These are phyloP conservation scores for Aphidius gifuensis DNA, from an alignment of 1,140 invertebrate genomes.

Conservation along the genomic window DNA sequence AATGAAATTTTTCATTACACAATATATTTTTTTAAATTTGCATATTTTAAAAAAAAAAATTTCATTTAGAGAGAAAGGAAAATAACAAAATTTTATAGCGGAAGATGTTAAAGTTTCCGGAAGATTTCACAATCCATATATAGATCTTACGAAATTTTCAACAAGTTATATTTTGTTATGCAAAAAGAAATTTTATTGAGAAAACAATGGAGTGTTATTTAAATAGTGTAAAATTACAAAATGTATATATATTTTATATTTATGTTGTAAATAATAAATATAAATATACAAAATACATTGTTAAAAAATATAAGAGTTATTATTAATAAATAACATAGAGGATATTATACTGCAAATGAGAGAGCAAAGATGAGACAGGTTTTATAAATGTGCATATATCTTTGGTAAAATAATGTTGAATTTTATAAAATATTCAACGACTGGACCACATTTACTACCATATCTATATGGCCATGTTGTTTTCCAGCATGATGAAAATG, in stretches of 20 bases:
- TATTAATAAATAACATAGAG: no score
- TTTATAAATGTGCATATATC: slow-evolving; percentile 5
- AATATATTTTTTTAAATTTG: no score
- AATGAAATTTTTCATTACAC: not conserved
- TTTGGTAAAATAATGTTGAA: slow-evolving; percentile 15
- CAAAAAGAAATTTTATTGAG: slow-evolving; percentile 1
- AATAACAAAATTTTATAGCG: not conserved
- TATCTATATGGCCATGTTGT: slow-evolving; percentile 14
- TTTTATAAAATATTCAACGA: slow-evolving; percentile 18
- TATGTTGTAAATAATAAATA: no score
- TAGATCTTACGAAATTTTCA: slow-evolving; percentile 5
- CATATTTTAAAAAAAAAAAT: not conserved
- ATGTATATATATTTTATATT: no score
- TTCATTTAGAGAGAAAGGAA: not conserved
- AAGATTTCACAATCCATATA: slow-evolving; percentile 12
- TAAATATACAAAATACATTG: no score
- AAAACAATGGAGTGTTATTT: slow-evolving; percentile 4
- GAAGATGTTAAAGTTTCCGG: slow-evolving; percentile 11
- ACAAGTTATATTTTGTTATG: slow-evolving; percentile 5
- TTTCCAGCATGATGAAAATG: slow-evolving; percentile 40
- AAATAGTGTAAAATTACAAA: no score
- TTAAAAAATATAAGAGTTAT: no score
- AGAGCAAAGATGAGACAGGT: no score
- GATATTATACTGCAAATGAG: no score
- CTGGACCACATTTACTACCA: slow-evolving; percentile 2